Base-by-base conservation (phyloP, 2,888 invertebrate species). In the Lasius fuliginosus region DNA sequence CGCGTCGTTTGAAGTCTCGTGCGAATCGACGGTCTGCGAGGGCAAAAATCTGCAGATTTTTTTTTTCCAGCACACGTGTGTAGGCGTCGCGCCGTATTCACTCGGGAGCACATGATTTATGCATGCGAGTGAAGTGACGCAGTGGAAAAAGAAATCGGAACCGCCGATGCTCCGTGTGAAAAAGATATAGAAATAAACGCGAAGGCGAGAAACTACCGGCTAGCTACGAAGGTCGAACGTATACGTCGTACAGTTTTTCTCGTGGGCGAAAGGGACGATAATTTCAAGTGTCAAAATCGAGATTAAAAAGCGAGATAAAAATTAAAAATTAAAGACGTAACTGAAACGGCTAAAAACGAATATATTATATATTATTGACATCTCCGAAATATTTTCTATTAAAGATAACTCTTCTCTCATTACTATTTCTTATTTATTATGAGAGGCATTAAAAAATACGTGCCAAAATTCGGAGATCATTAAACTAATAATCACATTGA, bases 21-120 rank as follows among this genome's bases (percentile, higher is more conserved):
- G 75, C 83, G 83, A 82, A 64, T 49, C 62, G 67, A 27, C 12
- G 15, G 30, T 49, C 65, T 33, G 64, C n/a, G 77, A 68, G 73
- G 68, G 36, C 85, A 77, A 60, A 89, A 89, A 86, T 86, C 82
- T 46, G 69, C 83, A 69, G 82, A 82, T 87, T 88, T 73, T 87
- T 89, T 88, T 60, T 68, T 27, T 30, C 4, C 46, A 81, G 79
- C 73, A 69, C 27, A n/a, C 9, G 65, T 5, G 88, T 83, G 90
- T 90, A 86, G 90, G 90, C 88, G 87, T 85, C 82, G 40, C 82
- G 83, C n/a, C 76, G 74, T 58, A 74, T 30, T 36, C 77, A 79
- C n/a, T 42, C 56, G 27, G n/a, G 69, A 86, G 49, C 86, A 68
- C 83, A 62, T 79, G 84, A 88, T 88, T 88, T 88, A 87, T 82